Evolutionary conservation across 2,113 vertebrate genomes (phyloP), one percentile per base, ranked within the genome.

Genomic region (Antennarius striatus): DNA sequence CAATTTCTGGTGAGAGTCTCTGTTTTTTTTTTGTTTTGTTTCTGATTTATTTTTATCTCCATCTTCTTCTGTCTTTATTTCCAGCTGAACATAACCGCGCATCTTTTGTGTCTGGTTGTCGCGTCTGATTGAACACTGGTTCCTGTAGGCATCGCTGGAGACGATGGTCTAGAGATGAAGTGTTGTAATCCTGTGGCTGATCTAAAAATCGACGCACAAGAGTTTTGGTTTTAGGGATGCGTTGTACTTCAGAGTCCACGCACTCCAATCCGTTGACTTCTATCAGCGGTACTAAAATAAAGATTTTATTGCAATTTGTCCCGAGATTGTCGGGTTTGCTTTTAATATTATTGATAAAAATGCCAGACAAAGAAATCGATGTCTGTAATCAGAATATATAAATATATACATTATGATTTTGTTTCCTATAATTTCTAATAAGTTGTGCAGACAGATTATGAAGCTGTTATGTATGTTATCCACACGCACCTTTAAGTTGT

Each of bases 1-100:
- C 79, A 7, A 51, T 86, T 77, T 81, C 77, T 82, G 86, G 86
- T 88, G 79, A 89, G 87, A 77, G 22, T 17, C 10, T 4, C 50
- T 29, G 36, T 51, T 58, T 52, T 11, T 17, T 10, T 11, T 36
- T 54, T 60, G 10, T 46, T 1, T 2, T 10, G 14, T 29, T n/a
- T 9, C 12, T 5, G 13, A 28, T 10, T 2, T 1, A 28, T 22
- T 9, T 6, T 13, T 42, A 30, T 3, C 36, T 12, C 11, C 40
- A 3, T 59, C 12, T n/a, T 55, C 9, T 60, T 40, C 15, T 47
- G 47, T 48, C 12, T 56, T 52, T 1, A 5, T 6, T 39, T 29
- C 55, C 28, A 13, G 55, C 46, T 15, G 43, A 47, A 65, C 3
- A 42, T 45, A 36, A 7, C 57, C 14, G 55, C 8, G 63, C 49